These are phyloP conservation scores for Prunella fulvescens DNA, from an alignment of 2,113 vertebrate genomes.

Conservation along the genomic window DNA sequence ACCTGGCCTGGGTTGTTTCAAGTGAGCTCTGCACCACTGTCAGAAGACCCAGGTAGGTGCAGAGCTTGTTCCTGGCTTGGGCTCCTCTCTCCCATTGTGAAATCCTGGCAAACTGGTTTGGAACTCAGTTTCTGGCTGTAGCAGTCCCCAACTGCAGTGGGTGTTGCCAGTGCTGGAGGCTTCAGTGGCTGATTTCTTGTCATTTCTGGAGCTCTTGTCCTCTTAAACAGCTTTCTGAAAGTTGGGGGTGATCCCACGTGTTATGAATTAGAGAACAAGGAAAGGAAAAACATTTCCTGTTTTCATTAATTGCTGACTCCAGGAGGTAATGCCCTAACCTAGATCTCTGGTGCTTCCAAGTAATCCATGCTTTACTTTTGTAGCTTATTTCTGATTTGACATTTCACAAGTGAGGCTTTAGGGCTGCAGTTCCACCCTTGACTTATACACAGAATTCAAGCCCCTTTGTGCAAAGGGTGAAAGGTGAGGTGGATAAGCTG, in stretches of 20 bases:
- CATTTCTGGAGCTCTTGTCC: not conserved
- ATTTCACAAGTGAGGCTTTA: not conserved
- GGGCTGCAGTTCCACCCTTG: not conserved
- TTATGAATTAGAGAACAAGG: not conserved
- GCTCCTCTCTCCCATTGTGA: not conserved
- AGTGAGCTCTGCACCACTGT: not conserved
- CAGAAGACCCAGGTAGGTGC: not conserved
- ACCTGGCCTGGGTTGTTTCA: fast-evolving
- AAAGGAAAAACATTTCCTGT: not conserved
- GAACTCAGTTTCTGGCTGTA: not conserved
- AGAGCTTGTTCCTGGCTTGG: not conserved
- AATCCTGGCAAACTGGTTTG: constrained; percentile 51
- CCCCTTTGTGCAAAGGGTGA: not conserved
- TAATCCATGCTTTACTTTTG: not conserved
- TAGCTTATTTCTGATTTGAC: not conserved
- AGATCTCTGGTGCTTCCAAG: not conserved
- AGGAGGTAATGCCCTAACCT: not conserved
- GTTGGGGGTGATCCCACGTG: not conserved
- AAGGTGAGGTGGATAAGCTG: not conserved
- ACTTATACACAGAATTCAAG: fast-evolving
- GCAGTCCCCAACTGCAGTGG: not conserved
- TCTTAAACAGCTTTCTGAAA: not conserved
- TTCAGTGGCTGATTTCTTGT: not conserved
- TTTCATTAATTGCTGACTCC: not conserved
- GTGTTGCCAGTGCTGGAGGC: not conserved